phyloP scores from a whole-genome alignment of 2,113 vertebrate genomes.

The Nothocercus julius region DNA sequence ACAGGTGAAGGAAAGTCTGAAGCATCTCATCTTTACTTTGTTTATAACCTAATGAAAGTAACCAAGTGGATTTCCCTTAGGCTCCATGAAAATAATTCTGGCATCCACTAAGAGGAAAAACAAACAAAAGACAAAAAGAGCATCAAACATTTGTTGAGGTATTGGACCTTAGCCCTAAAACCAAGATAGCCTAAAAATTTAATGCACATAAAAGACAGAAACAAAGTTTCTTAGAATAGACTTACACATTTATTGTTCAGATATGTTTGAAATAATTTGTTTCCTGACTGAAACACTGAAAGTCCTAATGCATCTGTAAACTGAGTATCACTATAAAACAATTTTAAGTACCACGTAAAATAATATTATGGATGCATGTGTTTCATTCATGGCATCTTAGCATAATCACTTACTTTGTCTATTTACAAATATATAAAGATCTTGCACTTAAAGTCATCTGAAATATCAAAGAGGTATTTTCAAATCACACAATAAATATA shows the following conservation, averaged over 20 bases:
- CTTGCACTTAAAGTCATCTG: constrained; percentile 71
- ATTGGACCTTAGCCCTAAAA: background rate
- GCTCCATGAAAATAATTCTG: background rate
- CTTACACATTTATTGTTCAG: constrained; percentile 71
- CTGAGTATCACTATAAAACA: constrained; percentile 69
- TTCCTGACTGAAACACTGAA: constrained; percentile 34
- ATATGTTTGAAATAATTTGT: constrained; percentile 48
- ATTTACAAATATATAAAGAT: constrained; percentile 82
- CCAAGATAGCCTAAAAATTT: background rate
- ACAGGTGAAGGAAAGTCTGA: background rate
- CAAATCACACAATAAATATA: constrained; percentile 85
- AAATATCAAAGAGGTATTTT: constrained; percentile 82
- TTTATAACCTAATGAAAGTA: too few relatives aligned
- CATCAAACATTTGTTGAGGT: background rate
- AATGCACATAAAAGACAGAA: background rate
- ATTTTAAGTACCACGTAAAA: constrained; percentile 72
- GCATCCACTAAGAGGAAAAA: background rate
- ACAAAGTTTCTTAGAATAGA: constrained; percentile 32
- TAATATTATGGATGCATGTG: constrained; percentile 54
- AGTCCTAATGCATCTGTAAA: constrained; percentile 71
- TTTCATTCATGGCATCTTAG: constrained; percentile 73
- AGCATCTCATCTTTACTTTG: background rate
- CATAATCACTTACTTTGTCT: constrained; percentile 69
- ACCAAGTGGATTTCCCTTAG: background rate
- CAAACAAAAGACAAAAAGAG: background rate